Conservation (phyloP, 2,888 invertebrate genomes). For the Gerris lacustris region DNA sequence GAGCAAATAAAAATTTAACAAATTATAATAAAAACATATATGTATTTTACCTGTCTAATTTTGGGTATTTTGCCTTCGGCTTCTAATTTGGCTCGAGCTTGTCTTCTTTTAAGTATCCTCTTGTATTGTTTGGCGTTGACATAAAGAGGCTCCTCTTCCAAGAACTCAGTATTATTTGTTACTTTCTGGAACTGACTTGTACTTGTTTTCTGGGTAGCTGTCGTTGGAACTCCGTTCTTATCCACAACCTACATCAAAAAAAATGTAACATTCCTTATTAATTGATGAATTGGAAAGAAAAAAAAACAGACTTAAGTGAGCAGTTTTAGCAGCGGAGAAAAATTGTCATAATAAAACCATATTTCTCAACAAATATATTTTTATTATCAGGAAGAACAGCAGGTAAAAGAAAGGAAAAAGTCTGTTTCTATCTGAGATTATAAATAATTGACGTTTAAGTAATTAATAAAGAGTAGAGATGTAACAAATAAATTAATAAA, state of each 20-base stretch:
- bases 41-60: conserved; percentile 61
- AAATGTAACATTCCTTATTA: conserved; percentile 6
- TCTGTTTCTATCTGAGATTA: too few relatives aligned
- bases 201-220: conserved; percentile 33
- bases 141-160: conserved; percentile 91
- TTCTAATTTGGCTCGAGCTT: conserved; percentile 88
- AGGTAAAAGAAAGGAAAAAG: too few relatives aligned
- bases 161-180: conserved; percentile 45
- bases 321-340: too few relatives aligned
- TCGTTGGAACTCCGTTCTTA: not conserved
- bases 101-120: conserved; percentile 83
- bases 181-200: conserved; percentile 42
- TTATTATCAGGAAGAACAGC: too few relatives aligned
- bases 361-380: too few relatives aligned
- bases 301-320: not conserved
- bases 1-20: too few relatives aligned
- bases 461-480: too few relatives aligned
- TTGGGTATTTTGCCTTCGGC: conserved; percentile 92
- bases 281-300: too few relatives aligned
- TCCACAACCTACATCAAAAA: conserved; percentile 13
- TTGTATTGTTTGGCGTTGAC: conserved; percentile 98
- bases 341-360: too few relatives aligned
- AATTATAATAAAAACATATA: too few relatives aligned
- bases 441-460: too few relatives aligned
- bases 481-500: too few relatives aligned